Evolutionary conservation across 2,113 vertebrate genomes (phyloP), one percentile per base, ranked within the genome.

Genomic region (Mirza zaza): DNA sequence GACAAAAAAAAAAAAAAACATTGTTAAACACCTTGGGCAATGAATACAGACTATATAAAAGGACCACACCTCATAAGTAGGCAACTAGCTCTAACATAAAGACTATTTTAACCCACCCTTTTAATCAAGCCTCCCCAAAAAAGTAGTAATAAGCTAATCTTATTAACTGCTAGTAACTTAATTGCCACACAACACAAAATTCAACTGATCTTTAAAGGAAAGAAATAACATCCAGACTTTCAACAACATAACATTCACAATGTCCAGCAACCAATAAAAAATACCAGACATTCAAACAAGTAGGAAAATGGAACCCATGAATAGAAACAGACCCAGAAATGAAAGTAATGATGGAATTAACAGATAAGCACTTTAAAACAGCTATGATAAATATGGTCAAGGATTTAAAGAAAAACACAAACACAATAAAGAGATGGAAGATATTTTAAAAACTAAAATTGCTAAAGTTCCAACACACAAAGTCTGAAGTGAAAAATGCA

Each of bases 391-490:
- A 48, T 86, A 96, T 63, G 17, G 29, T 68, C 48, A 90, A 76
- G 20, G 34, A 82, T 36, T 68, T 63, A 81, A 79, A 92, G 23
- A 29, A 97, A 96, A 94, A 81, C 29, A 42, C 29, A 89, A 94
- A 88, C 29, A 63, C 39, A 75, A 50, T 32, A 55, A 88, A 91
- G 8, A 97, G 90, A 81, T 32, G 8, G n/a, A 84, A 61, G 15
- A 77, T 50, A 65, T 63, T 57, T 55, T 59, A 82, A 77, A 29
- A 85, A 32, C 14, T 63, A 27, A 61, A 84, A 83, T 42, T 45
- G 79, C 79, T 57, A n/a, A 13, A 55, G 21, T 34, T 76, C 39
- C 71, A 63, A 48, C 36, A 92, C 13, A 25, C 71, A 67, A 84
- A 94, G 77, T 42, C 5, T 79, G 67, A 96, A 91, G 76, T n/a